phyloP scores from a whole-genome alignment of 2,797 vertebrate genomes.

The Sciurus vulgaris region DNA sequence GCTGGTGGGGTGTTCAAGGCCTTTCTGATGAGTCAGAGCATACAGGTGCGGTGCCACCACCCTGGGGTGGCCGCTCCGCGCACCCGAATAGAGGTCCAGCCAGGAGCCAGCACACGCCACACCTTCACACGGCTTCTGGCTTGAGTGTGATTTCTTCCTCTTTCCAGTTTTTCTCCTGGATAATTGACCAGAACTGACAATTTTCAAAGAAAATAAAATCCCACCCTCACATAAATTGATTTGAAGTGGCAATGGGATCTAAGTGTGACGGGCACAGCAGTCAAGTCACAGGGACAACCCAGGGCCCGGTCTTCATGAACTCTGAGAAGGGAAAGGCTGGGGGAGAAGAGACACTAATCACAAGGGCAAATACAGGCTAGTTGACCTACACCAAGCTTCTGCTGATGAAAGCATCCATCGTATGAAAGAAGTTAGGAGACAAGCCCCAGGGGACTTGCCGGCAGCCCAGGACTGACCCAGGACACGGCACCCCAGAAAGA shows the following conservation, averaged over 20 bases:
- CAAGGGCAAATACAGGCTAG: neutral
- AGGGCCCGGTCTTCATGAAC: neutral
- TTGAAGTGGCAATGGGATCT: neutral
- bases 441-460: neutral
- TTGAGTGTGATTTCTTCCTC: neutral
- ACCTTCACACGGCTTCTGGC: neutral
- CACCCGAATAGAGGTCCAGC: neutral
- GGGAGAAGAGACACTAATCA: neutral
- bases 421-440: neutral
- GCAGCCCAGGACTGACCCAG: no score
- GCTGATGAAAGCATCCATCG: neutral
- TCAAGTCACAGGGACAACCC: neutral
- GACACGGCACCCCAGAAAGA: no score
- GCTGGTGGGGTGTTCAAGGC: neutral
- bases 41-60: neutral
- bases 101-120: no score
- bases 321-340: neutral
- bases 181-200: neutral
- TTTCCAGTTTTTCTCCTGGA: neutral
- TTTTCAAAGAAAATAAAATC: slow-evolving; percentile 20
- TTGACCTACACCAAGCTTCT: neutral
- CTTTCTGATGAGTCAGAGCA: neutral
- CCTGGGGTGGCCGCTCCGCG: no score
- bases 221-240: neutral
- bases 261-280: neutral